Evolutionary conservation across 2,888 invertebrate genomes (phyloP), one percentile per base, ranked within the genome.

Genomic region (Chloroclysta siterata): DNA sequence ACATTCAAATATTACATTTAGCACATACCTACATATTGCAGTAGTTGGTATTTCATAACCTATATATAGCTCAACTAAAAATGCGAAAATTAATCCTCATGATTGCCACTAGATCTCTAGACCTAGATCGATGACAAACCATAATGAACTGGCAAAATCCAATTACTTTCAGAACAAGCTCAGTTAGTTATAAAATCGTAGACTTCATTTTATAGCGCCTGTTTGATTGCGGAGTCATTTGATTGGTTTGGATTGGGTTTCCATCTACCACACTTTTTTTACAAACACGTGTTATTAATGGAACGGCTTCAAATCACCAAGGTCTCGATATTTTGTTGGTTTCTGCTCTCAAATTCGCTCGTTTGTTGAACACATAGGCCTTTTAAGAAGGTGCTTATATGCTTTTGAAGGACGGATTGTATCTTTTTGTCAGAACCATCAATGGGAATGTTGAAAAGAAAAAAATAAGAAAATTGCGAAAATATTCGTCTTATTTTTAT

Each of bases 171-270:
- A 42, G 5, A 39, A 54, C 41, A 48, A 41, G n/a, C 42, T 13
- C 41, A 46, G 46, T 53, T 53, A 46, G 8, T 55, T 55, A 52
- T 52, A 47, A 57, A 47, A 42, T 41, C 51, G 46, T 46, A 22
- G 50, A 15, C 8, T 39, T 55, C 36, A 13, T 57, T 52, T 48
- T 56, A 62, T 62, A 39, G 61, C 39, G 29, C 39, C 39, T 13
- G 48, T 48, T 53, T 58, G 53, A 59, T 59, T 63, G 58, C 51
- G 13, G 36, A 39, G 59, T 51, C 28, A 54, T 51, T 59, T 59
- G 58, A 50, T 63, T 59, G 51, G 55, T 59, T 59, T 63, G 51
- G 54, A 47, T 51, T 51, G 17, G 33, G 36, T 57, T 44, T 53
- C 39, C 33, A 39, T 13, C 17, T 11, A 41, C 22, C 55, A 51